Evolutionary conservation across 2,113 vertebrate genomes (phyloP).

Genomic region (Gopherus flavomarginatus): DNA sequence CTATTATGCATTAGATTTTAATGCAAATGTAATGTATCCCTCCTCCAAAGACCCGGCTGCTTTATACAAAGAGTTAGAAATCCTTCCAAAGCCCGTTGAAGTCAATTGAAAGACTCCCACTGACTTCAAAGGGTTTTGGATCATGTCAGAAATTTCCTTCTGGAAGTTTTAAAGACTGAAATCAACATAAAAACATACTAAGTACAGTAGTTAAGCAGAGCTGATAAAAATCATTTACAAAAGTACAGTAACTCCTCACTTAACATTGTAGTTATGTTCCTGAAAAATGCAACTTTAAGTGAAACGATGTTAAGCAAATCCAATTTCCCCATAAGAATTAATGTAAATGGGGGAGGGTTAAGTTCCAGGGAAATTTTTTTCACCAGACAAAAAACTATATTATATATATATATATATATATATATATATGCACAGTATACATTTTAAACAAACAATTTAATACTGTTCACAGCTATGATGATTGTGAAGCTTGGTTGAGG

Average conservation of each 20-base stretch:
- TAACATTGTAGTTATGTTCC: too few relatives aligned
- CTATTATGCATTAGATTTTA: not conserved
- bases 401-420: too few relatives aligned
- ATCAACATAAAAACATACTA: not conserved
- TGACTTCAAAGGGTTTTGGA: not conserved
- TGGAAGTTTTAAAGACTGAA: not conserved
- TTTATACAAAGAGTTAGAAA: not conserved
- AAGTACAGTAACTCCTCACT: not conserved
- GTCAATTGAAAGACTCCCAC: not conserved
- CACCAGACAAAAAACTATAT: too few relatives aligned
- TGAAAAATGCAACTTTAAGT: too few relatives aligned
- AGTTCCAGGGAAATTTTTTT: too few relatives aligned
- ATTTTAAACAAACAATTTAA: too few relatives aligned
- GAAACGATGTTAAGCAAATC: too few relatives aligned
- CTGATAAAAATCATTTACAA: not conserved
- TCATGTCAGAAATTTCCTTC: not conserved
- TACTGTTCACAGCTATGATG: too few relatives aligned
- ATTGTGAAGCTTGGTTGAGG: too few relatives aligned
- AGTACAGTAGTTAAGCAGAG: not conserved
- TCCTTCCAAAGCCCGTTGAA: not conserved
- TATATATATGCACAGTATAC: too few relatives aligned
- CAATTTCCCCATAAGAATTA: too few relatives aligned
- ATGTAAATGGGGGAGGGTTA: too few relatives aligned
- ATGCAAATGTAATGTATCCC: not conserved
- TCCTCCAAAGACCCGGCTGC: not conserved